Percentiles rank a stretch among this genome's conserved stretches.
These are phyloP conservation scores for Cettia cetti DNA, from an alignment of 2,113 vertebrate species.

Conservation along the genomic window DNA sequence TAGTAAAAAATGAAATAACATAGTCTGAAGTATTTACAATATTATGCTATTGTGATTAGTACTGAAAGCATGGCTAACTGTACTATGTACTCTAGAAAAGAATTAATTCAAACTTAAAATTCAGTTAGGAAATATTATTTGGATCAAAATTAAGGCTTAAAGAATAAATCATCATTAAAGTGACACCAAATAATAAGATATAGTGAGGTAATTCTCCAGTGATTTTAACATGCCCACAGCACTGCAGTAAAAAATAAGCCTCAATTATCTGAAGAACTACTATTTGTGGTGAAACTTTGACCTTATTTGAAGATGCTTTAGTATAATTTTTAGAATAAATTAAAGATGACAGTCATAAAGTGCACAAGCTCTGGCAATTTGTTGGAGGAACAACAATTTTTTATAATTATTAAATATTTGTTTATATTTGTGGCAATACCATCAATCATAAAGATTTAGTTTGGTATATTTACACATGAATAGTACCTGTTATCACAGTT, in stretches of 20 bases:
- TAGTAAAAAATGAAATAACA: not conserved
- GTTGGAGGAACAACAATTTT: not conserved
- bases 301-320: not conserved
- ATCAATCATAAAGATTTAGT: not conserved
- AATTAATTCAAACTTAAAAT: not conserved
- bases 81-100: not conserved
- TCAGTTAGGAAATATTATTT: not conserved
- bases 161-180: not conserved
- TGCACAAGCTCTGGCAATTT: not conserved
- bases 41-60: not conserved
- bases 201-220: not conserved
- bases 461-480: not conserved
- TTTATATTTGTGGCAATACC: not conserved
- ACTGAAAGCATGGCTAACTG: not conserved
- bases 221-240: not conserved
- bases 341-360: not conserved
- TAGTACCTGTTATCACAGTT: not conserved
- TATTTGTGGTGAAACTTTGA: not conserved
- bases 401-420: not conserved
- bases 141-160: not conserved
- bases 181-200: not conserved
- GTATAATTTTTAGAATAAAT: not conserved
- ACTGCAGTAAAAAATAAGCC: not conserved
- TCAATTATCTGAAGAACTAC: not conserved
- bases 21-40: not conserved